Evolutionary conservation across 2,797 vertebrate genomes (phyloP).

Genomic region (Hylomyscus alleni): DNA sequence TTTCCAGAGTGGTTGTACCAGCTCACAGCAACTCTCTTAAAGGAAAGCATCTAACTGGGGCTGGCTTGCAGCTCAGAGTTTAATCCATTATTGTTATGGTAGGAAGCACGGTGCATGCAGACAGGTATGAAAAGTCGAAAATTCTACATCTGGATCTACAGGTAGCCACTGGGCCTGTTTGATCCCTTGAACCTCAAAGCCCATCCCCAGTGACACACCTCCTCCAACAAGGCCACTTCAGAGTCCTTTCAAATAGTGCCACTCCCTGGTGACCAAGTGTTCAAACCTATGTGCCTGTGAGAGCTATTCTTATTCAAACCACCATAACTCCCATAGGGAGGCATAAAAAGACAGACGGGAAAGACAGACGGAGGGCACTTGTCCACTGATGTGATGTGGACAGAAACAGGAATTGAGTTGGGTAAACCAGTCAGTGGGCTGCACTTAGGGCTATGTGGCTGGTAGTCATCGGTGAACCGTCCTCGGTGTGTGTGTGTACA

Average conservation of each 20-base stretch:
- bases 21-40: no score
- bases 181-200: background rate
- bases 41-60: background rate
- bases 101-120: background rate
- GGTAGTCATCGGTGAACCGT: background rate
- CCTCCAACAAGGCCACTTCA: background rate
- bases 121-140: background rate
- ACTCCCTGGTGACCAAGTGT: background rate
- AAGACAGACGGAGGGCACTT: background rate
- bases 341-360: no score
- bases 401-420: background rate
- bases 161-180: background rate
- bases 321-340: background rate
- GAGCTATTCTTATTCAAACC: background rate
- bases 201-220: background rate
- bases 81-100: background rate
- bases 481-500: background rate
- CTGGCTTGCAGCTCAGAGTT: background rate
- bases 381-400: background rate
- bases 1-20: no score
- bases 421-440: background rate
- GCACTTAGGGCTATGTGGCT: background rate
- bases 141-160: background rate
- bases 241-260: background rate
- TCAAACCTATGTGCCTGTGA: background rate